A percentile compares a stretch with the other conserved stretches of the same genome.
phyloP scores from a whole-genome alignment of 2,797 vertebrate genomes.

The Moxostoma hubbsi region DNA sequence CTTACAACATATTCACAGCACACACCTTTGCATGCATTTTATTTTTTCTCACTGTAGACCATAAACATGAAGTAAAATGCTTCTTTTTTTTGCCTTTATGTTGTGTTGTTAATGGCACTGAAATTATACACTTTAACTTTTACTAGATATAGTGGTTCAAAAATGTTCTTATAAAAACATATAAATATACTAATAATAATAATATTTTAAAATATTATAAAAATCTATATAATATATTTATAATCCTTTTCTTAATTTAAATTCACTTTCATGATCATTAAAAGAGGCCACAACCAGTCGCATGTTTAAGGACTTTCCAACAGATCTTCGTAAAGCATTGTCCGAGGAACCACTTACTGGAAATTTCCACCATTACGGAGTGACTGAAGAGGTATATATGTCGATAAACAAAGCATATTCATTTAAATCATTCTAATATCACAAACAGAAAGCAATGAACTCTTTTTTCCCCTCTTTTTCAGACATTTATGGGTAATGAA shows the following conservation, averaged over 20 bases:
- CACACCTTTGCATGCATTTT: too few species aligned
- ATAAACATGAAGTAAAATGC: too few species aligned
- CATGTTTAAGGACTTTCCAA: conserved; percentile 75
- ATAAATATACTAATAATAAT: too few species aligned
- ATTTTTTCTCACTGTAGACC: too few species aligned
- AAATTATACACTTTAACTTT: too few species aligned
- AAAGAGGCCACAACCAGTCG: conserved; percentile 75
- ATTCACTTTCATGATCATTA: not conserved
- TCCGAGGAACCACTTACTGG: conserved; percentile 77
- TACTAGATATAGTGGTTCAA: too few species aligned
- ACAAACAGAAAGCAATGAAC: not conserved
- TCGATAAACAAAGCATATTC: not conserved
- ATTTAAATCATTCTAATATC: conserved; percentile 39
- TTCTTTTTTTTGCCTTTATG: too few species aligned
- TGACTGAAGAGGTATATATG: conserved; percentile 70
- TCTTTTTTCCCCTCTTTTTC: conserved; percentile 13
- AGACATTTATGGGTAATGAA: conserved; percentile 75
- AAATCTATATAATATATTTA: too few species aligned
- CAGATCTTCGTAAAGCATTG: conserved; percentile 71
- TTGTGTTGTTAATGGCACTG: too few species aligned
- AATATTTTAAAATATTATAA: too few species aligned
- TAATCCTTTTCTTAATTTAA: not conserved
- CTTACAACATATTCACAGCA: too few species aligned
- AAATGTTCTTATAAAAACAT: too few species aligned
- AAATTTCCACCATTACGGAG: conserved; percentile 81